phyloP scores from a whole-genome alignment of 2,113 vertebrate genomes.

The Myiagra hebetior region DNA sequence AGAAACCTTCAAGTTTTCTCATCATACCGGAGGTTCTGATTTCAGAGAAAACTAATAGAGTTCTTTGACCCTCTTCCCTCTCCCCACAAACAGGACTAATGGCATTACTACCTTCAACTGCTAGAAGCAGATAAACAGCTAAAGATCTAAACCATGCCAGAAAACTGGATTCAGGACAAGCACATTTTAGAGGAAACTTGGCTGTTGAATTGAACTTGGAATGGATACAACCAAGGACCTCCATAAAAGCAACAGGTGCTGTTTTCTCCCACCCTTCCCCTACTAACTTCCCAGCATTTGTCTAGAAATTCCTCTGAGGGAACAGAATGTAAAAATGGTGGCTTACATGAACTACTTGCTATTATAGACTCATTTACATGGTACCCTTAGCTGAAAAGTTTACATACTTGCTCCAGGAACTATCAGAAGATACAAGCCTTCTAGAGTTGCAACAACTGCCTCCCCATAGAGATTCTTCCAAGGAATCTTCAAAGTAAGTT shows the following conservation, averaged over 20 bases:
- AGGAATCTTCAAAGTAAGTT: constrained; percentile 95
- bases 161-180: not conserved
- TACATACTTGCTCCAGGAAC: constrained; percentile 94
- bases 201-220: not conserved
- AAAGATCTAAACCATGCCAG: not conserved
- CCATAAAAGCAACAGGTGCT: not conserved
- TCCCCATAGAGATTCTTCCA: constrained; percentile 98
- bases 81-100: not conserved
- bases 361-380: not conserved
- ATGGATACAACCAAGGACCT: not conserved
- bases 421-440: constrained; percentile 91
- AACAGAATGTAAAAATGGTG: not conserved
- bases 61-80: not conserved
- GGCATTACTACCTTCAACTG: not conserved
- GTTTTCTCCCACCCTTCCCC: not conserved
- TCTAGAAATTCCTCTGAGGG: not conserved
- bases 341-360: not conserved
- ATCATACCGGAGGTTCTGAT: not conserved
- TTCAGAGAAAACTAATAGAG: not conserved
- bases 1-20: not conserved
- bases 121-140: not conserved
- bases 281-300: not conserved
- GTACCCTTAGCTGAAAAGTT: not conserved
- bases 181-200: not conserved
- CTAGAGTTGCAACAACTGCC: constrained; percentile 90